A percentile compares a stretch with the other conserved stretches of the same genome.
These are phyloP conservation scores for Minunthozetes semirufus DNA, from an alignment of 2,888 invertebrate species.

Conservation along the genomic window DNA sequence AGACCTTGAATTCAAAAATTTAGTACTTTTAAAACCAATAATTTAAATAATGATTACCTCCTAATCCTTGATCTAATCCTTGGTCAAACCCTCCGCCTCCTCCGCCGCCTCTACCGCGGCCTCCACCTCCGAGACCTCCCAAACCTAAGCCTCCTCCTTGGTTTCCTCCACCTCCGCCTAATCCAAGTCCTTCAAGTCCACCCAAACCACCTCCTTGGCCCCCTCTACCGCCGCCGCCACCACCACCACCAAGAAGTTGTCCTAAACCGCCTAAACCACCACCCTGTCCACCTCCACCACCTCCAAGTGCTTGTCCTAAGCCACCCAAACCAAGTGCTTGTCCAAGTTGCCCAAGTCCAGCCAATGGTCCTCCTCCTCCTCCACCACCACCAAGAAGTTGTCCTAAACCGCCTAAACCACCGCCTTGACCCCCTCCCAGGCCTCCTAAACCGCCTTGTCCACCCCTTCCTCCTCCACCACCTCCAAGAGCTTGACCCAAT, in stretches of 20 bases:
- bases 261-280: background rate
- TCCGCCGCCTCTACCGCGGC: conserved; percentile 28
- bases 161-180: too few species aligned
- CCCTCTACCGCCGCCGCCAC: background rate
- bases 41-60: background rate
- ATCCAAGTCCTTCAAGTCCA: too few species aligned
- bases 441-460: conserved; percentile 18
- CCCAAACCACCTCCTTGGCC: background rate
- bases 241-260: background rate
- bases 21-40: background rate
- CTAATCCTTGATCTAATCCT: conserved; percentile 24
- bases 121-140: background rate
- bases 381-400: too few species aligned
- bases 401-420: background rate
- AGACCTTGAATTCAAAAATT: background rate
- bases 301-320: background rate
- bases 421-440: background rate
- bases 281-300: background rate
- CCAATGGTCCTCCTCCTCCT: background rate
- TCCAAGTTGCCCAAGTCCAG: background rate
- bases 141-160: background rate
- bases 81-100: too few species aligned
- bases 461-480: background rate
- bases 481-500: background rate
- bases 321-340: background rate